Conservation (phyloP, 2,113 vertebrate genomes). For the Thamnophis sirtalis region DNA sequence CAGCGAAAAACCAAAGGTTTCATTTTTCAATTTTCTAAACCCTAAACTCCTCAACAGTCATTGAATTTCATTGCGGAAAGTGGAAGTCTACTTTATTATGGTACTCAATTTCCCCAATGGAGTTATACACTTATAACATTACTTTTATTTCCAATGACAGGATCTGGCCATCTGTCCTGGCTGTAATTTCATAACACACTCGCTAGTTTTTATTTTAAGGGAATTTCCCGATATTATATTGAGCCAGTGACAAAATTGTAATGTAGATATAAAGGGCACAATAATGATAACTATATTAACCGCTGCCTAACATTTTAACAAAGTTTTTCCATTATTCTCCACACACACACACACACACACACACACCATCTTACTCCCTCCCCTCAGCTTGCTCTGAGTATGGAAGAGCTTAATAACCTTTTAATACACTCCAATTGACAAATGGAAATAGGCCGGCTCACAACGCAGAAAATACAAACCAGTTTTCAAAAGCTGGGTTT, state of each 20-base stretch:
- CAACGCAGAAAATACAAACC: constrained; percentile 61
- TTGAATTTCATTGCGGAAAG: constrained; percentile 83
- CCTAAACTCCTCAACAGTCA: constrained; percentile 87
- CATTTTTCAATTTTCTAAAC: constrained; percentile 89
- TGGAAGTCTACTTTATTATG: constrained; percentile 85
- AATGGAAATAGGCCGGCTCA: constrained; percentile 60
- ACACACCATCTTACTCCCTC: constrained; percentile 27
- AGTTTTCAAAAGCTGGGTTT: constrained; percentile 32
- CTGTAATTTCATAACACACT: constrained; percentile 83
- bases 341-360: background rate
- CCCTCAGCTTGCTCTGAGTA: constrained; percentile 34
- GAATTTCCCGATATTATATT: constrained; percentile 78
- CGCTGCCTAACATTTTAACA: constrained; percentile 76
- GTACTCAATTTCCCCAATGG: constrained; percentile 83
- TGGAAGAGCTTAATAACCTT: constrained; percentile 57
- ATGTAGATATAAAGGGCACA: constrained; percentile 81
- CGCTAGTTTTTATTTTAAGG: constrained; percentile 82
- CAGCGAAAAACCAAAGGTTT: constrained; percentile 91
- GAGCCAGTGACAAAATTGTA: constrained; percentile 80
- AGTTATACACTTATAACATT: constrained; percentile 83
- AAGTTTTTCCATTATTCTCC: constrained; percentile 60
- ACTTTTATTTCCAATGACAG: constrained; percentile 86
- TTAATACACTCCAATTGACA: constrained; percentile 69
- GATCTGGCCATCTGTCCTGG: constrained; percentile 82
- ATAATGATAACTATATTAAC: constrained; percentile 80